These are phyloP conservation scores for Chironomus striatipennis DNA, from an alignment of 1,140 invertebrate genomes.

Conservation along the genomic window DNA sequence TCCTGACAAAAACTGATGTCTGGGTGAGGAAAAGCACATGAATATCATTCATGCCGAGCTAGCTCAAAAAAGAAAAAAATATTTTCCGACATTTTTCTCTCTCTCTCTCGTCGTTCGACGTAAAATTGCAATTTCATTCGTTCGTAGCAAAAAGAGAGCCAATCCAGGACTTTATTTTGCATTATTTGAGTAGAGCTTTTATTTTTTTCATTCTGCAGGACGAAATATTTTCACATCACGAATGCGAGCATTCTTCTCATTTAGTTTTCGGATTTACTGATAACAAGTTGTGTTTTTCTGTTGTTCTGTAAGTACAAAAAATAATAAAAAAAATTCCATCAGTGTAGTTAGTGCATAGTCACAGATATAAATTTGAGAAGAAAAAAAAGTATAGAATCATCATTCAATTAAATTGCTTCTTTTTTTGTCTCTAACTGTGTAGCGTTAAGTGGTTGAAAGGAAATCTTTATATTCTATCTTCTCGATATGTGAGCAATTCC, in stretches of 20 bases:
- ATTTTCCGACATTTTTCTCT: neutral
- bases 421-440: neutral
- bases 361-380: neutral
- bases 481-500: neutral
- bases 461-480: neutral
- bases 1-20: neutral
- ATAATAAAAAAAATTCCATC: neutral
- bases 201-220: conserved; percentile 16
- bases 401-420: neutral
- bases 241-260: conserved; percentile 1
- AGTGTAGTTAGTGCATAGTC: neutral
- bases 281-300: conserved; percentile 24
- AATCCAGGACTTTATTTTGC: conserved; percentile 4
- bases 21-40: neutral
- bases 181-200: conserved; percentile 13
- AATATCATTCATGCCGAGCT: neutral
- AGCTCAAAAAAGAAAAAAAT: too few relatives aligned
- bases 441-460: neutral
- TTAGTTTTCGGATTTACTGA: conserved; percentile 22
- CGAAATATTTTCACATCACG: conserved; percentile 23
- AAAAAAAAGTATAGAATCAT: neutral
- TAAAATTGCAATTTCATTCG: neutral
- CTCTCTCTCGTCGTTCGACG: neutral
- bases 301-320: conserved; percentile 21
- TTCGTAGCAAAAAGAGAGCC: neutral